Evolutionary conservation across 2,113 vertebrate species (phyloP).

Genomic region (Bambusicola thoracicus): DNA sequence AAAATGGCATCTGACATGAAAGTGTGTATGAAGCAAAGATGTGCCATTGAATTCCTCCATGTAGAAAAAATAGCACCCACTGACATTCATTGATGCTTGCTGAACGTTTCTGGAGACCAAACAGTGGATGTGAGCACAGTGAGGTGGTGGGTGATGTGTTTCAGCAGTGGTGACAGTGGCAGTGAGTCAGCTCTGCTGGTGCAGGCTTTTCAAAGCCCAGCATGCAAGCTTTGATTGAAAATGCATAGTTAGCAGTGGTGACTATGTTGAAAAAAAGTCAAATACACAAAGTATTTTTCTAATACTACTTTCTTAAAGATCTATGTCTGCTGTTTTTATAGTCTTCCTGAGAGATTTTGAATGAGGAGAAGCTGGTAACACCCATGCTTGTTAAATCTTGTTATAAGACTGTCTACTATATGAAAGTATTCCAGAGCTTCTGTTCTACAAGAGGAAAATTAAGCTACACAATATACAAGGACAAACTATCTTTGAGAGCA

Average conservation of each 20-base stretch:
- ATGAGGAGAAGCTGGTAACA: background rate
- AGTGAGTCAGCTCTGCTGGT: no score
- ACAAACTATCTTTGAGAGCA: background rate
- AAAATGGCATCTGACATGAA: background rate
- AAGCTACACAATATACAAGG: background rate
- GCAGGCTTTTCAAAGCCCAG: background rate
- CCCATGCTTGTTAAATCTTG: background rate
- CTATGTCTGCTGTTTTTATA: background rate
- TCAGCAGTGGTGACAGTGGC: background rate
- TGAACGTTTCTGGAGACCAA: background rate
- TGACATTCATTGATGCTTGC: background rate
- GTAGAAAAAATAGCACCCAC: background rate
- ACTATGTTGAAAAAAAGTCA: background rate
- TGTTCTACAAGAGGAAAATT: background rate
- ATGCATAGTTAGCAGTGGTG: no score
- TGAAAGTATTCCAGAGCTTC: background rate
- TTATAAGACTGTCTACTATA: background rate
- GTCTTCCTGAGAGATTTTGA: background rate
- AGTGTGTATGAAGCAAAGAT: no score
- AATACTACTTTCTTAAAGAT: background rate
- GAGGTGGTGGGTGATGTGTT: background rate
- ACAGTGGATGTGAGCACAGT: background rate
- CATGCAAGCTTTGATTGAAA: no score
- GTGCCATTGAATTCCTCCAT: background rate
- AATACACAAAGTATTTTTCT: background rate